Evolutionary conservation across 2,113 vertebrate genomes (phyloP), one percentile per base, ranked within the genome.

Genomic region (Leuciscus idus): DNA sequence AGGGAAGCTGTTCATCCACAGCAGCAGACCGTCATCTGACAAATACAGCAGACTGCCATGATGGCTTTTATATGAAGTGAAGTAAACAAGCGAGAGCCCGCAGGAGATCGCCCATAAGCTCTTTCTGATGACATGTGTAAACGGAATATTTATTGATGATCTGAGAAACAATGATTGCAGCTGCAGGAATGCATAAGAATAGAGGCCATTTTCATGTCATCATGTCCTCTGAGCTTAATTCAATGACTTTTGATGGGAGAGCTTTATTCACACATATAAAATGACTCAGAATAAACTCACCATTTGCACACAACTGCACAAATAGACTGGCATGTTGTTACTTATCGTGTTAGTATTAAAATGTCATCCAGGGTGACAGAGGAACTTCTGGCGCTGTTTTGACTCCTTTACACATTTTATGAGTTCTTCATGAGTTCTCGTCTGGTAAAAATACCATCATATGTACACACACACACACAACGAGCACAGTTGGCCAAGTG

Each of bases 1-100:
- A 64, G 89, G 90, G 86, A 90, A 73, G 84, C 61, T 50, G 62
- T 50, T 52, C 43, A 68, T 50, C 62, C 39, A 28, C 59, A 46
- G 11, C 46, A 13, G 80, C 64, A 50, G 43, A 90, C 85, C 85
- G 52, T 81, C 82, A 86, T 89, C 84, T 57, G 19, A 76, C 26
- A 43, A 72, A 85, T n/a, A 48, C 17, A 59, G n/a, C 81, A 55
- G 84, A n/a, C 66, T 59, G 48, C 46, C 57, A 61, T 3, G 57
- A 79, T 72, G 75, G 68, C 50, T 61, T 88, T 76, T 50, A 43
- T 13, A 23, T 76, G 77, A 84, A 84, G 57, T 75, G 26, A 78
- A 87, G 70, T 87, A 85, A 89, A 85, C 57, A 82, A 73, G 75
- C 81, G 17, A 70, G 48, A 61, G 68, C 72, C 82, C 17, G 23